Evolutionary conservation across 2,888 invertebrate species (phyloP).

Genomic region (Heteromyza rotundicornis): DNA sequence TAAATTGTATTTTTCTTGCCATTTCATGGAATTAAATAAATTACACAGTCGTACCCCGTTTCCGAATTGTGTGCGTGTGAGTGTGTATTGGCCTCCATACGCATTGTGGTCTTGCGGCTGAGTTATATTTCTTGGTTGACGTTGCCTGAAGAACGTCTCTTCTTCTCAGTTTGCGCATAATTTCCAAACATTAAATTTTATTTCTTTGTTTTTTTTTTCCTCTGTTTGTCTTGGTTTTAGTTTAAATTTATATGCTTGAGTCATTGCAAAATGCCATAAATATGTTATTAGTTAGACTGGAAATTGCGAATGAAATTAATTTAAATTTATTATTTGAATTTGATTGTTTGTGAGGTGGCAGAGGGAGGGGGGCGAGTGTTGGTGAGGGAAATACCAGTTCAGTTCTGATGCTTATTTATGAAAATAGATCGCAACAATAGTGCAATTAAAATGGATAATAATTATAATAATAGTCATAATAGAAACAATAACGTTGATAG

Average conservation of each 20-base stretch:
- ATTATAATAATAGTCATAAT: neutral
- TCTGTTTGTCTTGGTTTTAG: too few relatives aligned
- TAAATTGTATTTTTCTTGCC: neutral
- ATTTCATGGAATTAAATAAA: constrained; percentile 19
- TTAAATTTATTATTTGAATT: too few relatives aligned
- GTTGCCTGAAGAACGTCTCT: neutral
- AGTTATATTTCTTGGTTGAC: neutral
- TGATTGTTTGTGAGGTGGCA: too few relatives aligned
- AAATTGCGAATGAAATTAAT: too few relatives aligned
- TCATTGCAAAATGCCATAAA: too few relatives aligned
- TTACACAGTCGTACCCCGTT: constrained; percentile 11
- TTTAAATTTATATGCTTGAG: too few relatives aligned
- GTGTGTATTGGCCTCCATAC: neutral
- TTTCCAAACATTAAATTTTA: constrained; percentile 50
- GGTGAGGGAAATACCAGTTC: too few relatives aligned
- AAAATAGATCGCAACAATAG: too few relatives aligned
- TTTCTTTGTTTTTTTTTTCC: too few relatives aligned
- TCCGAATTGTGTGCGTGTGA: neutral
- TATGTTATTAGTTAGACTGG: too few relatives aligned
- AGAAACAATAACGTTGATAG: neutral
- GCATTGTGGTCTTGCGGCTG: neutral
- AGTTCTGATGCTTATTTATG: too few relatives aligned
- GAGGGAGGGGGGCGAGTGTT: too few relatives aligned
- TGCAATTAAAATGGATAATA: neutral
- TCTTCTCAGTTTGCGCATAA: constrained; percentile 43